Percentiles rank a stretch among this genome's conserved stretches.
Evolutionary conservation across 2,888 invertebrate genomes (phyloP).

Genomic region (Rambutsinella grinnellia): DNA sequence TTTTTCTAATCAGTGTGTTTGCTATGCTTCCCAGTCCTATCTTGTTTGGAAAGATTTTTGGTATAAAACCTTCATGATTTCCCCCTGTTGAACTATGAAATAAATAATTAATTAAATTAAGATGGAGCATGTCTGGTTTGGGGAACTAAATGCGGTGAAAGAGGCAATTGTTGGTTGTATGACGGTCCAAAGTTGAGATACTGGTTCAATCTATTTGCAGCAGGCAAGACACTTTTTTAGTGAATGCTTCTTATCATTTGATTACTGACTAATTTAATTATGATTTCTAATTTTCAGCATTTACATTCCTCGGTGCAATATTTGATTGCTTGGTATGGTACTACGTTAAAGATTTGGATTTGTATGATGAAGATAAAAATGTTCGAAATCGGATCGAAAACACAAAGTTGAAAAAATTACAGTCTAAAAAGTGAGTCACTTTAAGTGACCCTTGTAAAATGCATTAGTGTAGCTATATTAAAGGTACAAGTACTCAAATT

Average conservation of each 20-base stretch:
- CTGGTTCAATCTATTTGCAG: constrained; percentile 77
- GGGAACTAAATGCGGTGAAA: constrained; percentile 80
- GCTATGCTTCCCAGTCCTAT: constrained; percentile 80
- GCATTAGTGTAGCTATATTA: background rate
- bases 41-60: constrained; percentile 78
- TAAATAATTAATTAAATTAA: constrained; percentile 65
- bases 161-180: constrained; percentile 83
- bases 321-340: constrained; percentile 71
- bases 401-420: constrained; percentile 26
- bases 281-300: constrained; percentile 64
- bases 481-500: background rate
- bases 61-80: no score
- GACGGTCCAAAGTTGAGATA: constrained; percentile 77
- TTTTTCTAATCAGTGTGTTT: constrained; percentile 76
- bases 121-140: constrained; percentile 79
- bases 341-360: constrained; percentile 70
- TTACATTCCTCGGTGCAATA: constrained; percentile 70
- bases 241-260: background rate
- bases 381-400: constrained; percentile 30
- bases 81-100: background rate
- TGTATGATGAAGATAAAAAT: constrained; percentile 68
- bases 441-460: background rate
- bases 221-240: constrained; percentile 68
- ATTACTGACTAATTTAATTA: background rate
- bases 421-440: constrained; percentile 7